Percentiles rank a stretch among this genome's conserved stretches.
Conservation (phyloP, 2,113 vertebrate species). For the Cephalopterus ornatus region DNA sequence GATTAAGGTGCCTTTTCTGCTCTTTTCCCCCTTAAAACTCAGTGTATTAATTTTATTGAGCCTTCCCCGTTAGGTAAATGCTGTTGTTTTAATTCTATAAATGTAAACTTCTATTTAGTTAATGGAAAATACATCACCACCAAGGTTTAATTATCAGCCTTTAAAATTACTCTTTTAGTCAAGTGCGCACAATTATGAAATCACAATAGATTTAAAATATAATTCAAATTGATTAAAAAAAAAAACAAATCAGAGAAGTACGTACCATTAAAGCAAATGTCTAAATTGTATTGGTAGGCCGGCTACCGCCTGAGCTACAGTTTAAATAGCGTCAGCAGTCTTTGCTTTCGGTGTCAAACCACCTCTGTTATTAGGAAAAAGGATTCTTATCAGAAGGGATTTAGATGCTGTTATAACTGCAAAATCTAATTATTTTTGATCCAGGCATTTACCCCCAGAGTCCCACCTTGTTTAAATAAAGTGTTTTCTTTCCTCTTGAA, state of each 20-base stretch:
- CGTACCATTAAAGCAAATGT: conserved; percentile 19
- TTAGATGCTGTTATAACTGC: conserved; percentile 55
- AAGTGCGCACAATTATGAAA: conserved; percentile 54
- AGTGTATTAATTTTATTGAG: conserved; percentile 44
- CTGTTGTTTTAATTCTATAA: conserved; percentile 58
- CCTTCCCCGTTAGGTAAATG: not conserved
- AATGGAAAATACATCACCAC: conserved; percentile 51
- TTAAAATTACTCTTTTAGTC: conserved; percentile 43
- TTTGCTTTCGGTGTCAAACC: conserved; percentile 41
- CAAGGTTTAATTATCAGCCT: conserved; percentile 55
- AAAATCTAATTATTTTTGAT: conserved; percentile 74
- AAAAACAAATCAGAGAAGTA: not conserved
- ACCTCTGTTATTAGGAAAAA: conserved; percentile 62
- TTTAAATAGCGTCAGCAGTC: not conserved
- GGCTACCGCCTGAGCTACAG: not conserved
- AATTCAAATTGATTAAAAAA: conserved; percentile 45
- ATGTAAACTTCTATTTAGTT: conserved; percentile 67
- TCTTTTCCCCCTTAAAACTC: not conserved
- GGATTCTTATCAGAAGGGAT: conserved; percentile 59
- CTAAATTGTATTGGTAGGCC: conserved; percentile 7
- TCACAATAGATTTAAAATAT: conserved; percentile 57
- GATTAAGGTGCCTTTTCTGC: not conserved
- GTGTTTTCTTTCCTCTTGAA: conserved; percentile 73
- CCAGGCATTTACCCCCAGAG: conserved; percentile 58
- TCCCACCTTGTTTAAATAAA: conserved; percentile 73